phyloP scores from a whole-genome alignment of 2,113 vertebrate species.

The Eleginops maclovinus region DNA sequence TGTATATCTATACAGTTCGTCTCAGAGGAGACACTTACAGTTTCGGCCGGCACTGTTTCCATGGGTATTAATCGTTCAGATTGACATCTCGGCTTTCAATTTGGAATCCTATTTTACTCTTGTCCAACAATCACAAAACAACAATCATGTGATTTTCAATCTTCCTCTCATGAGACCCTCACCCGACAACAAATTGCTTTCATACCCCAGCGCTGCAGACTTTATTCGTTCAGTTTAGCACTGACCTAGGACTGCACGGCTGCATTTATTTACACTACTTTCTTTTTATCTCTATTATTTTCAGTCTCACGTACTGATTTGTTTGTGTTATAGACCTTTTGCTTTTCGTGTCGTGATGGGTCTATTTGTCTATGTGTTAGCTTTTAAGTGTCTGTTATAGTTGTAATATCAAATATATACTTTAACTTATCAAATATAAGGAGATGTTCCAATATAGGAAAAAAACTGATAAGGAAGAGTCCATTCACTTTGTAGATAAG shows the following conservation, averaged over 20 bases:
- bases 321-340: too few species aligned
- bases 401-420: background rate
- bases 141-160: conserved; percentile 7
- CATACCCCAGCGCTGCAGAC: conserved; percentile 10
- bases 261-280: conserved; percentile 1
- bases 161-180: conserved; percentile 13
- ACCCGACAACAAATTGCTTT: background rate
- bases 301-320: background rate
- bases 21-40: background rate
- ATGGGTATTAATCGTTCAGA: conserved; percentile 7
- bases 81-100: conserved; percentile 12
- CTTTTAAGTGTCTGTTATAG: background rate
- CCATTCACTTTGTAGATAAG: background rate
- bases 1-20: background rate
- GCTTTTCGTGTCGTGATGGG: background rate
- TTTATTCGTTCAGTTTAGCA: conserved; percentile 9
- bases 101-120: background rate
- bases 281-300: background rate
- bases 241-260: background rate
- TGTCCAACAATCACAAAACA: conserved; percentile 17
- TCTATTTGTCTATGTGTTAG: background rate
- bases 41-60: background rate
- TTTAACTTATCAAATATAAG: background rate
- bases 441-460: background rate
- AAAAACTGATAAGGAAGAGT: background rate